These are phyloP conservation scores for Himalopsyche kuldschensis DNA, from an alignment of 2,888 invertebrate genomes.

Conservation along the genomic window DNA sequence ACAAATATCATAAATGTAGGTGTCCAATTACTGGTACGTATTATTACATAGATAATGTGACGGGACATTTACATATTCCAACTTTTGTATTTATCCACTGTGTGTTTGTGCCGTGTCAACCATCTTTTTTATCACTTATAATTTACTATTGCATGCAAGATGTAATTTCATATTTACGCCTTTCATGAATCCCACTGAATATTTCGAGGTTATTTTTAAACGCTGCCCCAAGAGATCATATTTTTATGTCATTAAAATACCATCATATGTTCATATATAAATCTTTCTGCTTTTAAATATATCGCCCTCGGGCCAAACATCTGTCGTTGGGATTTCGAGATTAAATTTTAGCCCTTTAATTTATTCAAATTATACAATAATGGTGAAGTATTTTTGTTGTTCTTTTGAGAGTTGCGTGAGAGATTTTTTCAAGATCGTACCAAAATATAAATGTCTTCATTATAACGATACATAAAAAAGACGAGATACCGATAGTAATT, in stretches of 20 bases:
- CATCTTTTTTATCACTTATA: no score
- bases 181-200: background rate
- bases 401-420: background rate
- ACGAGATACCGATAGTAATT: no score
- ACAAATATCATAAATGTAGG: no score
- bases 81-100: no score
- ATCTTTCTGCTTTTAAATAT: background rate
- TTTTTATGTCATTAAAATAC: background rate
- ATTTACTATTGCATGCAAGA: background rate
- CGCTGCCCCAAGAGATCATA: background rate
- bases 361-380: background rate
- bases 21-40: no score
- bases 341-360: background rate
- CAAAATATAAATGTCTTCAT: no score
- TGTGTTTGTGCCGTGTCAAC: no score
- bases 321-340: background rate
- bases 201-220: background rate
- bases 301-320: background rate
- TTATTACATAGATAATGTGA: no score
- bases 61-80: no score
- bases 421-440: background rate
- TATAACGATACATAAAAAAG: no score
- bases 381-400: background rate
- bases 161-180: background rate
- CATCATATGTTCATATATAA: background rate